These are phyloP conservation scores for Spinus olivaceus DNA, from an alignment of 2,797 vertebrate genomes.

Conservation along the genomic window DNA sequence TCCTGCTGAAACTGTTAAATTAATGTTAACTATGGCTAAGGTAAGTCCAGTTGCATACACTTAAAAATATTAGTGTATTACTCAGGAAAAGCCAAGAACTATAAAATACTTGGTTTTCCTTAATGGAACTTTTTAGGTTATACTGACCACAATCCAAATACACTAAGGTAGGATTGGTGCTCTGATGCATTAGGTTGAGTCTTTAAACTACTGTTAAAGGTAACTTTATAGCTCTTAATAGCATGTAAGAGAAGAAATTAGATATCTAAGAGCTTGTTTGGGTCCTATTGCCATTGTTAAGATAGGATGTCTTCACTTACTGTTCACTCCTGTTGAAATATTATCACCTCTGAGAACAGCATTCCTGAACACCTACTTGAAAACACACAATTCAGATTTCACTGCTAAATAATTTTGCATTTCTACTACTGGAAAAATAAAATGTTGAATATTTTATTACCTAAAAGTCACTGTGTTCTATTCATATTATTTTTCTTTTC, in stretches of 20 bases:
- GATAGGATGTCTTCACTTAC: neutral
- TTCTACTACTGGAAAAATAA: neutral
- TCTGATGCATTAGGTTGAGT: neutral
- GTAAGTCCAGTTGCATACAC: constrained; percentile 69
- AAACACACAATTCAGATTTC: neutral
- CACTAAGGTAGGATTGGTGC: neutral
- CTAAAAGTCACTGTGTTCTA: neutral
- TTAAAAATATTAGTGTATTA: neutral
- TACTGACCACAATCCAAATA: neutral
- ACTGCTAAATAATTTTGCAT: neutral
- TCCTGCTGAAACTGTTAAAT: constrained; percentile 79
- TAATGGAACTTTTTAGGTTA: neutral
- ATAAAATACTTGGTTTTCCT: neutral
- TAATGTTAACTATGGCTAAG: constrained; percentile 90
- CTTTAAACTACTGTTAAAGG: neutral
- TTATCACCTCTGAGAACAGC: neutral
- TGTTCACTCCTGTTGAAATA: neutral
- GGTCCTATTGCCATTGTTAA: neutral
- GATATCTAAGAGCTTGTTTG: neutral
- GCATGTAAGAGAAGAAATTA: neutral
- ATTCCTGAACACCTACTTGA: neutral
- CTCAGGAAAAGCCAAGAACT: neutral
- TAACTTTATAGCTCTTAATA: neutral
- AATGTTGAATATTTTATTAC: neutral
- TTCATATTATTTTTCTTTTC: constrained; percentile 8